Base-by-base conservation (phyloP, 2,113 vertebrate genomes). In the Xenotilapia leptura region DNA sequence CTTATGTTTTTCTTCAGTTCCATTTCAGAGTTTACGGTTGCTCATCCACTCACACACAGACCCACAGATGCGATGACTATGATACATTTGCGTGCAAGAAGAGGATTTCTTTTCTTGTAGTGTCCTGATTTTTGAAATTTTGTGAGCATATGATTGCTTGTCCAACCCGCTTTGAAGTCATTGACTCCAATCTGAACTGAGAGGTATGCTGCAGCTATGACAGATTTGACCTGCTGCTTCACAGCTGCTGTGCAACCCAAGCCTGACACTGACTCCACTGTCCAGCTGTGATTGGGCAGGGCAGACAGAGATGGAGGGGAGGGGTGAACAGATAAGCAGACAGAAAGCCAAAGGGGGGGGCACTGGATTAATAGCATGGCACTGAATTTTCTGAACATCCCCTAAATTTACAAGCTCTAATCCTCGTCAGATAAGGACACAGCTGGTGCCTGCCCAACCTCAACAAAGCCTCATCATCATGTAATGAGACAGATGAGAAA, bases 221-320 rank as follows among this genome's bases (percentile, higher is more conserved):
- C 12, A 36, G 53, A 73, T 87, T 79, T 80, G 80, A 82, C 53
- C 77, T 53, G 42, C 80, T 86, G 58, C 80, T 62, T 60, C 47
- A 85, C 91, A 93, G 91, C 90, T 88, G 87, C 84, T 84, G 75
- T 87, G 90, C 86, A 92, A 94, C 92, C 88, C 83, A 86, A 90
- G 58, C 65, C 86, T 73, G 5, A 33, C 58, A n/a, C 77, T 79
- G 80, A 88, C 86, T 81, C 38, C 42, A 17, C 62, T 26, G 3
- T 60, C 38, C 55, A 33, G 11, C 86, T 65, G 40, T 68, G 90
- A 89, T 84, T 88, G 86, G 86, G 17, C 73, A 77, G 73, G 21
- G 60, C 21, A 36, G 80, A 79, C 6, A 10, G 73, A 15, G 83
- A 36, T 5, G 53, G 6, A 80, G 80, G 12, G n/a, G 70, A 33